Conservation (phyloP, 2,888 invertebrate species). For the Drosophila prolongata region DNA sequence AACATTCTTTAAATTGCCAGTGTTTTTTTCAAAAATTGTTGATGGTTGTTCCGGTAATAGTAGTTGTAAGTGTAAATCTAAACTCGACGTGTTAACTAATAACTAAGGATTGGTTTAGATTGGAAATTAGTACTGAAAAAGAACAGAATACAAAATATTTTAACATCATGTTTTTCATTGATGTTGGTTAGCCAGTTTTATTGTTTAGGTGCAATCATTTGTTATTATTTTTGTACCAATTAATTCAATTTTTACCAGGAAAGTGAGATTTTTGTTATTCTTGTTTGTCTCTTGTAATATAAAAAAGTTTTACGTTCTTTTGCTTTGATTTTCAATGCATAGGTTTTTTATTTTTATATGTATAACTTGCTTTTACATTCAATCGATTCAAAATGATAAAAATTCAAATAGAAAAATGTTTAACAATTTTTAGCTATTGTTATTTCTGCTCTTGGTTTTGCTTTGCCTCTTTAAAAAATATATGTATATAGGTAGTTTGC, state of each 20-base stretch:
- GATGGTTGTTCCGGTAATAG: conserved; percentile 38
- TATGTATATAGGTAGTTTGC: conserved; percentile 55
- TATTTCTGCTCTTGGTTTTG: conserved; percentile 42
- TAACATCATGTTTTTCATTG: conserved; percentile 24
- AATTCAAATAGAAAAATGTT: conserved; percentile 76
- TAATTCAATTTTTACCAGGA: conserved; percentile 57
- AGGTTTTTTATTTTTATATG: conserved; percentile 38
- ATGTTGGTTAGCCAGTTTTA: conserved; percentile 68
- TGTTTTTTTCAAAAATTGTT: conserved; percentile 43
- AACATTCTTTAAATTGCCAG: conserved; percentile 65
- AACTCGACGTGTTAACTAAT: conserved; percentile 35
- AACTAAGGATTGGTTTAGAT: conserved; percentile 77
- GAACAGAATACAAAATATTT: conserved; percentile 14
- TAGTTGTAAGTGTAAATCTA: conserved; percentile 62
- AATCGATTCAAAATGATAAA: conserved; percentile 70
- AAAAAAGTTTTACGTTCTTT: conserved; percentile 59
- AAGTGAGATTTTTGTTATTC: conserved; percentile 68
- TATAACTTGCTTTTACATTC: conserved; percentile 50
- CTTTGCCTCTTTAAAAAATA: conserved; percentile 63
- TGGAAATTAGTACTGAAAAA: conserved; percentile 38
- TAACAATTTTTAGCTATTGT: conserved; percentile 76
- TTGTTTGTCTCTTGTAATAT: conserved; percentile 77
- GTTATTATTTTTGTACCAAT: conserved; percentile 38
- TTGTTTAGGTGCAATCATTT: conserved; percentile 62
- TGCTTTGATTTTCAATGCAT: conserved; percentile 36